Evolutionary conservation across 2,113 vertebrate genomes (phyloP).

Genomic region (Oreamnos americanus): DNA sequence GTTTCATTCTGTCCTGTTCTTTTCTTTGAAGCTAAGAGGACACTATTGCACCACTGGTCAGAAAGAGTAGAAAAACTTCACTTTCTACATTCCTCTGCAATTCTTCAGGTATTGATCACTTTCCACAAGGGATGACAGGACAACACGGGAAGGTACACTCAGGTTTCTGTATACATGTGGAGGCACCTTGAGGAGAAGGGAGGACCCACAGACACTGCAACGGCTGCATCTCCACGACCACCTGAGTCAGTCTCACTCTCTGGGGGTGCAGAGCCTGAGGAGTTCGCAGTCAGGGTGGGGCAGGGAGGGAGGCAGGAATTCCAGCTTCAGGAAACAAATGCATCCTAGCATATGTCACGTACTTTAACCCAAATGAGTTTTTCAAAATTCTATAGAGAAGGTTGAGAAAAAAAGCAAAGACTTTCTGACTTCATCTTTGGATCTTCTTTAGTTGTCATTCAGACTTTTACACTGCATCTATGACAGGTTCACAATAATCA

Average conservation of each 20-base stretch:
- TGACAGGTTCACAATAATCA: neutral
- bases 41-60: neutral
- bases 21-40: neutral
- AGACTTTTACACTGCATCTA: neutral
- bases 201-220: rapidly evolving
- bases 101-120: neutral
- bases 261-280: neutral
- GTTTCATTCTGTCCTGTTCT: neutral
- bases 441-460: neutral
- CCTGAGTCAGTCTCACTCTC: neutral
- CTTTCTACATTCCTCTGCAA: neutral
- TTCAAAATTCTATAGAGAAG: neutral
- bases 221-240: rapidly evolving
- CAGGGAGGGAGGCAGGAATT: neutral
- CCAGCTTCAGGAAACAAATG: neutral
- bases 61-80: neutral
- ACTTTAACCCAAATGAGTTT: neutral
- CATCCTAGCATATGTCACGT: neutral
- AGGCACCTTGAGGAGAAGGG: neutral
- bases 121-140: neutral
- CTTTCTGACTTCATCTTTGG: neutral
- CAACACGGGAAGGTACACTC: neutral
- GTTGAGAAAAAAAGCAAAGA: neutral
- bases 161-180: neutral
- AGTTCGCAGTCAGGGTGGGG: neutral